Conservation (phyloP, 2,888 invertebrate genomes). For the Leucophenga maculata region DNA sequence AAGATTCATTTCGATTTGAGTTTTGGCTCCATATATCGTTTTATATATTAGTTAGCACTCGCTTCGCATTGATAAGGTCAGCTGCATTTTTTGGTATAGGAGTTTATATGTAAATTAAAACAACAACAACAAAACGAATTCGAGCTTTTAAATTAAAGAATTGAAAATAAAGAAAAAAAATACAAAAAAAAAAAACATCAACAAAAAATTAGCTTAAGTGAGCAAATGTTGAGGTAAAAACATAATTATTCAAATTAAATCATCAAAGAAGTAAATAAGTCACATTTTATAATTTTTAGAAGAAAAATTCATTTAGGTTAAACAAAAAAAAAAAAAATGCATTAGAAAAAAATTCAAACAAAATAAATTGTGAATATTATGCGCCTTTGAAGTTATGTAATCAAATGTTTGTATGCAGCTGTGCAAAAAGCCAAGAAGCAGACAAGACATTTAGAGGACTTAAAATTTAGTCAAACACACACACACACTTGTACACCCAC, state of each 20-base stretch:
- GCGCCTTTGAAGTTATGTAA: conserved; percentile 69
- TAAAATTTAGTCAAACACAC: too few relatives aligned
- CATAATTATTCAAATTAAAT: not conserved
- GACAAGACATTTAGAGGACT: not conserved
- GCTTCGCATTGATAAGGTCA: not conserved
- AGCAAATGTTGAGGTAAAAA: not conserved
- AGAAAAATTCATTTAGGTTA: conserved; percentile 46
- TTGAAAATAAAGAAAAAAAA: conserved; percentile 34
- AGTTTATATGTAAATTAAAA: not conserved
- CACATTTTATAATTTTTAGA: conserved; percentile 44
- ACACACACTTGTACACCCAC: too few relatives aligned
- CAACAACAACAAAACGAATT: conserved; percentile 54
- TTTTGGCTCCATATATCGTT: conserved; percentile 32
- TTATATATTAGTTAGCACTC: conserved; percentile 1
- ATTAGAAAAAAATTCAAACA: conserved; percentile 29
- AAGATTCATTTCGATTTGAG: not conserved
- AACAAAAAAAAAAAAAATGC: conserved; percentile 11
- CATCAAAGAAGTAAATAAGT: conserved; percentile 14
- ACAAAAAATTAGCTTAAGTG: not conserved
- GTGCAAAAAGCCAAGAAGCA: conserved; percentile 40
- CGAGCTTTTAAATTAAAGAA: conserved; percentile 62
- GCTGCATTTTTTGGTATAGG: conserved; percentile 13
- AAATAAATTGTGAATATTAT: conserved; percentile 68
- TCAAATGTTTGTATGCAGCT: conserved; percentile 48
- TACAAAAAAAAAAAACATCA: conserved; percentile 1